Evolutionary conservation across 1,140 invertebrate genomes (phyloP), one percentile per base, ranked within the genome.

Genomic region (Penaeus indicus): DNA sequence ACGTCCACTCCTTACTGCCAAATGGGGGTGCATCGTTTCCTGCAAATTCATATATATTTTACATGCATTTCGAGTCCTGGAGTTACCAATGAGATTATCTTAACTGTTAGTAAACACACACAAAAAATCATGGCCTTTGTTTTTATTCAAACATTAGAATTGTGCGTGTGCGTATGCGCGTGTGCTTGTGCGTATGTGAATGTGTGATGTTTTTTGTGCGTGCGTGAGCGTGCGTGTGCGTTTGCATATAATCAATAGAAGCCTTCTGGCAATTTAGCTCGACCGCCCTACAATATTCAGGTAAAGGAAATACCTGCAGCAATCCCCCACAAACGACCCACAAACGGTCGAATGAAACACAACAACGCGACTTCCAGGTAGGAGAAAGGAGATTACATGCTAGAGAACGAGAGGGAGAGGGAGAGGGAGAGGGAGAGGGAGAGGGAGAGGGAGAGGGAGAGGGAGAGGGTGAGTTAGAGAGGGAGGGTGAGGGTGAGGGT

Each of bases 131-230:
- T n/a, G 7, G 27, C 18, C 18, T 3, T 18, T 38, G 27, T 18
- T 38, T 42, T 78, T 78, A 32, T 38, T 21, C 25, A 0, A 78
- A 19, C 72, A 75, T 27, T 75, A 25, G 25, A n/a, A 18, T 75
- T 75, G 72, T 75, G 72, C 38, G 72, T 75, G 72, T 75, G 72
- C 38, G 72, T 32, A 0, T 75, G 72, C 38, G 72, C 38, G 72
- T 75, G 72, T 75, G 32, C 32, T 32, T 1, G 32, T 32, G 63
- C n/a, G 63, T 67, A 32, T 32, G 32, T 32, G 32, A 32, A 2
- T 32, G 32, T 32, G 32, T 32, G 32, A 32, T 32, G 32, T 32
- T 32, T 32, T 32, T 32, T 32, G 32, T 32, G 32, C 32, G 32
- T 32, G 32, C 32, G 32, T 32, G 32, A 32, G 32, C 32, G 72